These are phyloP conservation scores for Hyperoplus immaculatus DNA, from an alignment of 2,797 vertebrate genomes.

Conservation along the genomic window DNA sequence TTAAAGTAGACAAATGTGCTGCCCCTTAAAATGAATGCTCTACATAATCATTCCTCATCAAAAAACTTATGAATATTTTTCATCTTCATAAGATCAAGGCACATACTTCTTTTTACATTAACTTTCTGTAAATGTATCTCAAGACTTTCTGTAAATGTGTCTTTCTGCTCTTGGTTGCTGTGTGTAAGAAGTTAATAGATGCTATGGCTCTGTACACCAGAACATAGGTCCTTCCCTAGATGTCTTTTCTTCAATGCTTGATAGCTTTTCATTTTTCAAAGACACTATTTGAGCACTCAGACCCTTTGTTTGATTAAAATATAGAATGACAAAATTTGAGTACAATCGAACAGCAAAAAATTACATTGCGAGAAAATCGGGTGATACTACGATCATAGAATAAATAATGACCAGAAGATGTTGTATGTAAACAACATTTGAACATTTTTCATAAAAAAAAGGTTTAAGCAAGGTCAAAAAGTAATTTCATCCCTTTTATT, in stretches of 20 bases:
- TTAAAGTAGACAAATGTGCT: background rate
- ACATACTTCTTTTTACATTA: no score
- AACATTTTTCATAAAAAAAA: background rate
- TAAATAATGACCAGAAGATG: background rate
- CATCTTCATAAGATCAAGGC: conserved; percentile 13
- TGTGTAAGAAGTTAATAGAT: conserved; percentile 16
- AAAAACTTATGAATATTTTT: conserved; percentile 18
- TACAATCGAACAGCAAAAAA: conserved; percentile 2
- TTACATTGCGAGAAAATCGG: background rate
- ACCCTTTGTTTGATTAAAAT: conserved; percentile 8
- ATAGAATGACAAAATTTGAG: no score
- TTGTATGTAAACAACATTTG: background rate
- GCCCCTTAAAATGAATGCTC: background rate
- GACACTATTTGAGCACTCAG: conserved; percentile 6
- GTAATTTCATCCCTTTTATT: background rate
- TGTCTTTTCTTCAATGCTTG: conserved; percentile 6
- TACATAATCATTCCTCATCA: background rate
- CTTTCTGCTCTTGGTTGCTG: conserved; percentile 5
- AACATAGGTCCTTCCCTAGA: background rate
- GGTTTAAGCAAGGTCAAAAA: background rate
- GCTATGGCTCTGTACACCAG: conserved; percentile 31
- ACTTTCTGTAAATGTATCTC: conserved; percentile 15
- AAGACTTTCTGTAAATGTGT: conserved; percentile 9
- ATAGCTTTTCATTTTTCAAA: conserved; percentile 26
- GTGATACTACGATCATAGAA: background rate